Percentiles rank a stretch among this genome's conserved stretches.
Evolutionary conservation across 30 jellyfish, hydroid and myxozoan genomes (phyloP).

Genomic region (Thelohanellus kitauei): DNA sequence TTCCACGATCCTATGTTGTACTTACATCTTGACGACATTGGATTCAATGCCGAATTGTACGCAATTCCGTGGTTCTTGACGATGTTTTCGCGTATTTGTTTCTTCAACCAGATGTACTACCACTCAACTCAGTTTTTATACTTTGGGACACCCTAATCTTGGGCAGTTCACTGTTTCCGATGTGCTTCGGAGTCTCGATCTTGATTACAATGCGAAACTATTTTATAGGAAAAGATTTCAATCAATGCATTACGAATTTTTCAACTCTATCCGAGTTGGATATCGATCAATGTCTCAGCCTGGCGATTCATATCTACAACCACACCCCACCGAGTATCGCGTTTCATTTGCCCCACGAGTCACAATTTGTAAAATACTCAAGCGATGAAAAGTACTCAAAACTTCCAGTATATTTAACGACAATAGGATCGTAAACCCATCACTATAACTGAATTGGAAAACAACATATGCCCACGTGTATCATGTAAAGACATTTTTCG

Average conservation of each 20-base stretch:
- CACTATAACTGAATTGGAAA: too few species aligned
- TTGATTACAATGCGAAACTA: slow-evolving; percentile 36
- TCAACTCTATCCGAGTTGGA: slow-evolving; percentile 96
- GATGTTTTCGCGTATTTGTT: slow-evolving; percentile 34
- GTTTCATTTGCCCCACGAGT: too few species aligned
- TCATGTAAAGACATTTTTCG: too few species aligned
- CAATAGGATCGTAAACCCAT: too few species aligned
- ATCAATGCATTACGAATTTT: slow-evolving; percentile 43
- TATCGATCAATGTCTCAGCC: slow-evolving; percentile 40
- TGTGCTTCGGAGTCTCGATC: slow-evolving; percentile 54
- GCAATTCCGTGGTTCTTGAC: slow-evolving; percentile 49
- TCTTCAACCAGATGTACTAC: slow-evolving; percentile 25
- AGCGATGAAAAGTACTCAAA: too few species aligned
- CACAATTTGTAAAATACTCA: too few species aligned
- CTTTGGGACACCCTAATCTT: slow-evolving; percentile 71
- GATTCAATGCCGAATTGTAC: slow-evolving; percentile 45
- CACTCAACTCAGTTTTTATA: slow-evolving; percentile 31
- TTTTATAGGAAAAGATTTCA: slow-evolving; percentile 24
- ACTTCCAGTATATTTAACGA: too few species aligned
- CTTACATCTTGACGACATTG: slow-evolving; percentile 37
- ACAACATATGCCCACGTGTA: too few species aligned
- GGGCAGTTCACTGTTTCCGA: slow-evolving; percentile 62
- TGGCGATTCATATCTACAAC: slow-evolving; percentile 28
- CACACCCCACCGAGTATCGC: slow-evolving; percentile 94
- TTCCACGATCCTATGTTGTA: slow-evolving; percentile 68